Conservation (phyloP, 2,113 vertebrate species). For the Ageneiosus marmoratus region DNA sequence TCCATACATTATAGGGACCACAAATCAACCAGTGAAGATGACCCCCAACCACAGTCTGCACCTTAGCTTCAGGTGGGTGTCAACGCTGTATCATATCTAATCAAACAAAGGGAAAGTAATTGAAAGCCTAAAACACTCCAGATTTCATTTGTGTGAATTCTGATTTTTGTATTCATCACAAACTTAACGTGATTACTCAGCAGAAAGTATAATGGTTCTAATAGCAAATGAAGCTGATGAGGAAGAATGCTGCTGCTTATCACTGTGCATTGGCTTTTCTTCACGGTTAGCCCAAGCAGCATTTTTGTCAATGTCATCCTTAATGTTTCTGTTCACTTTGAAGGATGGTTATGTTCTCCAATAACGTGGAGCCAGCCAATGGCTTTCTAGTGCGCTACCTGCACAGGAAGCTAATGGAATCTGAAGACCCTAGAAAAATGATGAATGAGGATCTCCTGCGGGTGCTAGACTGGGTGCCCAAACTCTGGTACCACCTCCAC, state of each 20-base stretch:
- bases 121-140: neutral
- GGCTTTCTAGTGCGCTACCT: conserved; percentile 95
- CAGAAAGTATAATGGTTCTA: neutral
- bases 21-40: conserved; percentile 97
- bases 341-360: conserved; percentile 97
- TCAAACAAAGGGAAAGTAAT: neutral
- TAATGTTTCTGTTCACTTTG: neutral
- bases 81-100: neutral
- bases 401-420: conserved; percentile 93
- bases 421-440: conserved; percentile 83
- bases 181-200: neutral
- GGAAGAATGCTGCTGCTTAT: neutral
- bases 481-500: conserved; percentile 97
- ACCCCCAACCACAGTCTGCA: conserved; percentile 92
- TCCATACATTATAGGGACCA: conserved; percentile 96
- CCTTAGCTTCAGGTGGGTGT: conserved; percentile 90
- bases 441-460: conserved; percentile 88
- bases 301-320: neutral
- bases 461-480: conserved; percentile 95
- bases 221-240: neutral
- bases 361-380: conserved; percentile 96
- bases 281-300: neutral
- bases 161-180: neutral
- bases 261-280: neutral
- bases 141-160: neutral